Evolutionary conservation across 2,113 vertebrate genomes (phyloP), one percentile per base, ranked within the genome.

Genomic region (Upupa epops): DNA sequence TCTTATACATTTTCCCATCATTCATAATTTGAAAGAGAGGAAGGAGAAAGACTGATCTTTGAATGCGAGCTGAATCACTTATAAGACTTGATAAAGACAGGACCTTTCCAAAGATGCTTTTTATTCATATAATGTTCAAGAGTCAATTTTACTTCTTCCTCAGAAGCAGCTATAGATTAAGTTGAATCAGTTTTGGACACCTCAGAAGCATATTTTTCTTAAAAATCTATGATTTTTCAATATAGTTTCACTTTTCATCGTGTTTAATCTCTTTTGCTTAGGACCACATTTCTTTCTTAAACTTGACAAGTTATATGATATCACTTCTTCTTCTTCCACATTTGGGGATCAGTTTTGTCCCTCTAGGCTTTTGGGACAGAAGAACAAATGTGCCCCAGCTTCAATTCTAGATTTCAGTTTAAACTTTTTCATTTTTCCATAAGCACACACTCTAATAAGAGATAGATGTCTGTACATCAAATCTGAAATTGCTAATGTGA

Each of bases 261-360:
- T 40, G 17, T 78, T 93, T 86, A 87, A 88, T 92, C 60, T 83
- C 76, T 81, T 90, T 70, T 70, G 14, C 60, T 89, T 82, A 68
- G 45, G 40, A 64, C n/a, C 8, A 17, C 42, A 40, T 51, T 51
- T 81, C 77, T 74, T 83, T 70, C 48, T 88, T 86, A 68, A 82
- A 60, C 71, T 75, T 40, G 69, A 81, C 72, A 91, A 61, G 73
- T 64, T 68, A 34, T 42, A 46, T 81, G 78, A 11, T 25, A 83
- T 73, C 60, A 77, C 60, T 73, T 83, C 21, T 66, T 45, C 46
- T 72, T 76, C 31, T 48, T 90, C 51, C 40, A 19, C 55, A 51
- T 82, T 83, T 74, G 49, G 42, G 49, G 25, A 69, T 74, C 14
- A 72, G 72, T 36, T 20, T 40, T 21, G 66, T 31, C 60, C 13